These are phyloP conservation scores for Adelphocoris suturalis DNA, from an alignment of 2,888 invertebrate genomes.

Conservation along the genomic window DNA sequence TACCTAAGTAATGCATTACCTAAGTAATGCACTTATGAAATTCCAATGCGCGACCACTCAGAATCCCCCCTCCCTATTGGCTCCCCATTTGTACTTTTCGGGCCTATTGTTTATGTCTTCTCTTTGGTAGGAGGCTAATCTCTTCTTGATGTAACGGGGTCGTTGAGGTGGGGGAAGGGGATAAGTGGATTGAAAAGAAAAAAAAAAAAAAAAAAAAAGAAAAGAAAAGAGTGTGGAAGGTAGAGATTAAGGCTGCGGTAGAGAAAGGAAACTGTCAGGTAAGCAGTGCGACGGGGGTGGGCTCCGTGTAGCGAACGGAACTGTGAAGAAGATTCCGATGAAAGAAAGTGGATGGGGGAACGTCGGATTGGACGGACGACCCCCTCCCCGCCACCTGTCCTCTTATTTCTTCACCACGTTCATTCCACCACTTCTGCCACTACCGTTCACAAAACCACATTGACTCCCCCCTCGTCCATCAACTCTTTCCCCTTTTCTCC, in stretches of 20 bases:
- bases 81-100: not conserved
- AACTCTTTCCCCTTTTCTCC: conserved; percentile 30
- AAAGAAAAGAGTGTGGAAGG: conserved; percentile 40
- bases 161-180: not conserved
- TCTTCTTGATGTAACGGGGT: not conserved
- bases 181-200: not conserved
- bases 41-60: not conserved
- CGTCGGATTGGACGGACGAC: not conserved
- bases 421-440: conserved; percentile 1
- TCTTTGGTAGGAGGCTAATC: conserved; percentile 16
- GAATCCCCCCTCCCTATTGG: not conserved
- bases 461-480: conserved; percentile 29
- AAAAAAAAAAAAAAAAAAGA: conserved; percentile 24
- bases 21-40: not conserved
- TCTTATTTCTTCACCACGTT: not conserved
- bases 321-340: conserved; percentile 46
- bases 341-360: not conserved
- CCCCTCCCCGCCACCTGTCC: not conserved
- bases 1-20: too few relatives aligned
- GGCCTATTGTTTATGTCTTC: conserved; percentile 11
- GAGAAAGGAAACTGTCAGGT: conserved; percentile 53
- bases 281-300: conserved; percentile 49
- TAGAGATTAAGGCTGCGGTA: conserved; percentile 27
- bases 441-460: conserved; percentile 27
- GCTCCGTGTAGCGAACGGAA: conserved; percentile 17